Evolutionary conservation across 53 echinoderm and acorn worm genomes (phyloP).

Genomic region (Antedon mediterranea): DNA sequence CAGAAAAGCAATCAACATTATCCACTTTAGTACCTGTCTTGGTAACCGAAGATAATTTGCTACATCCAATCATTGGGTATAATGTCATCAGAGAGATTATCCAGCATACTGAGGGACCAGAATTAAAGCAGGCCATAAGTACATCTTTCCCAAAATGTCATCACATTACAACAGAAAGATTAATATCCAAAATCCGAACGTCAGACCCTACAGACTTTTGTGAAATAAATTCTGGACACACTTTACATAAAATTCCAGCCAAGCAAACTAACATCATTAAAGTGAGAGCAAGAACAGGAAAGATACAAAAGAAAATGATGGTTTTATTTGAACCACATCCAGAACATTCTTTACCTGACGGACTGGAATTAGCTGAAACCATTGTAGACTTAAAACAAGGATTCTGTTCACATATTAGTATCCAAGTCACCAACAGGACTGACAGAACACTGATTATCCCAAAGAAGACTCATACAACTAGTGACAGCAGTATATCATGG

Average conservation of each 20-base stretch:
- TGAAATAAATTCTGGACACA: not conserved
- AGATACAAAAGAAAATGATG: not conserved
- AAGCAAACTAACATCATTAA: not conserved
- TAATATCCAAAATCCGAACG: constrained; percentile 6
- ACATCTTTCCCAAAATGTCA: not conserved
- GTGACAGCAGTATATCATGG: constrained; percentile 7
- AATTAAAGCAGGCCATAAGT: not conserved
- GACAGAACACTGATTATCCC: not conserved
- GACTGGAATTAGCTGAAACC: too few relatives aligned
- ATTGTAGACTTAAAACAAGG: too few relatives aligned
- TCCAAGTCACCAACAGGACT: constrained; percentile 5
- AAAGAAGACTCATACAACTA: constrained; percentile 10
- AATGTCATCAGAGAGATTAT: constrained; percentile 13
- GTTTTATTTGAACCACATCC: constrained; percentile 13
- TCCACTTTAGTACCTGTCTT: constrained; percentile 12
- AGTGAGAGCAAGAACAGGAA: not conserved
- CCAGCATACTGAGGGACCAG: not conserved
- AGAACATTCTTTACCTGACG: constrained; percentile 2
- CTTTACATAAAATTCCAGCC: not conserved
- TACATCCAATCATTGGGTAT: constrained; percentile 26
- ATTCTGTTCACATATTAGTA: too few relatives aligned
- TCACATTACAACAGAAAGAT: not conserved
- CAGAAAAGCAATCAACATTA: not conserved
- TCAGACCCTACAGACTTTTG: not conserved
- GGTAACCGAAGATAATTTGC: constrained; percentile 5